These are phyloP conservation scores for Luehdorfia chinensis DNA, from an alignment of 1,140 invertebrate species.

Conservation along the genomic window DNA sequence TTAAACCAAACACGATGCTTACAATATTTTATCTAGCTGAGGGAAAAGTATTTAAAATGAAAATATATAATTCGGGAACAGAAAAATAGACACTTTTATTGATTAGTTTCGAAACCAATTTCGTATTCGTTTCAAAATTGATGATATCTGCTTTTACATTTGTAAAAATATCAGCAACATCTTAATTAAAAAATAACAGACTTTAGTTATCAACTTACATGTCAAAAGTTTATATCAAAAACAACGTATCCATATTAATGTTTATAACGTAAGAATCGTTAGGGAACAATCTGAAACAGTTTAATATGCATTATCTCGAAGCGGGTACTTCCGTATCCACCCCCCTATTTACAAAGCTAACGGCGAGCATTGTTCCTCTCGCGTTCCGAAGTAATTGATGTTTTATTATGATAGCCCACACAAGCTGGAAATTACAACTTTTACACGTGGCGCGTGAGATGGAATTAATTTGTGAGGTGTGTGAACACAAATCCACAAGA, in stretches of 20 bases:
- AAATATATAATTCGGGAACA: too few species aligned
- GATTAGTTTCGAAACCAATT: too few species aligned
- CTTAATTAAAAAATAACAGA: constrained; percentile 2
- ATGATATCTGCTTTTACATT: too few species aligned
- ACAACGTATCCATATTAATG: too few species aligned
- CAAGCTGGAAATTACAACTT: constrained; percentile 32
- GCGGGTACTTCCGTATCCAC: constrained; percentile 39
- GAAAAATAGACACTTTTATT: too few species aligned
- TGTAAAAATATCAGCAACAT: constrained; percentile 8
- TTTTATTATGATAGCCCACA: constrained; percentile 38
- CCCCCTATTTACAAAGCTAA: constrained; percentile 49
- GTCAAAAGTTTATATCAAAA: too few species aligned
- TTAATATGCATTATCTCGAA: constrained; percentile 29
- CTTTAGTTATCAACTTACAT: too few species aligned
- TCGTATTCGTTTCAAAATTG: too few species aligned
- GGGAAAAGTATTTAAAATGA: too few species aligned
- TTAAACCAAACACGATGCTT: too few species aligned
- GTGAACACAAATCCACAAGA: too few species aligned
- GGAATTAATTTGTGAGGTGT: constrained; percentile 25
- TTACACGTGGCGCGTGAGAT: constrained; percentile 19
- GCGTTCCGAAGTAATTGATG: constrained; percentile 15
- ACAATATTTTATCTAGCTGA: too few species aligned
- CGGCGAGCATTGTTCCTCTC: constrained; percentile 39
- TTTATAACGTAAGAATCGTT: constrained; percentile 1
- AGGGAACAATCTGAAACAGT: constrained; percentile 18